phyloP scores from a whole-genome alignment of 2,113 vertebrate species.

The Spheniscus mendiculus region DNA sequence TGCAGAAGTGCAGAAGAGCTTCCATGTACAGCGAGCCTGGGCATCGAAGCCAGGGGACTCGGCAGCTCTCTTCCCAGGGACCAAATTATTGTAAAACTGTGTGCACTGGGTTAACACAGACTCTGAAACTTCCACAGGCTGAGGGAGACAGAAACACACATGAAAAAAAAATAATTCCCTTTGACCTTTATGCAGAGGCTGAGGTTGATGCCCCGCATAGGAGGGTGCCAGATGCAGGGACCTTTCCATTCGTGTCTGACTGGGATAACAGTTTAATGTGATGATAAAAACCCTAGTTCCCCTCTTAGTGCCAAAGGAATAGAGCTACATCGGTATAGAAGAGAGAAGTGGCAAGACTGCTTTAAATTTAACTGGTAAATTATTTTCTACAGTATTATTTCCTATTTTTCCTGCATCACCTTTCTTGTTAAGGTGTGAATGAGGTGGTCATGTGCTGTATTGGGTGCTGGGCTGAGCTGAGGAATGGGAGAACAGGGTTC shows the following conservation, averaged over 20 bases:
- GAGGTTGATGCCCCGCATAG: accelerated
- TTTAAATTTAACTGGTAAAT: accelerated
- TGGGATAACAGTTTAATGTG: background rate
- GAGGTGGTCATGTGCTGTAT: accelerated
- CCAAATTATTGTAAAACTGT: accelerated
- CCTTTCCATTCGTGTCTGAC: accelerated
- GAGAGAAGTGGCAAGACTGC: background rate
- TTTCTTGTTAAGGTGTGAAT: accelerated
- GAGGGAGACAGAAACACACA: background rate
- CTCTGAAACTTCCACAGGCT: background rate
- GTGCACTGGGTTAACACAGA: background rate
- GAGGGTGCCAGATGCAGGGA: background rate
- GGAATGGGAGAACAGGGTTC: accelerated
- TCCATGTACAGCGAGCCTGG: background rate
- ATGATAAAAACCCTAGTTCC: accelerated
- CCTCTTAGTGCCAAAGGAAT: accelerated
- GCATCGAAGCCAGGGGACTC: background rate
- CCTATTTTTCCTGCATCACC: background rate
- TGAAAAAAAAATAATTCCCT: accelerated
- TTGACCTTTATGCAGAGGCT: accelerated
- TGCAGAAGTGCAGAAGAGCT: background rate
- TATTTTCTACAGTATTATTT: background rate
- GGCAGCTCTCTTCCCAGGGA: background rate
- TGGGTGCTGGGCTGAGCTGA: background rate
- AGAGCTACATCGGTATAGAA: accelerated